phyloP scores from a whole-genome alignment of 2,113 vertebrate genomes.

The Sinocyclocheilus maitianheensis region DNA sequence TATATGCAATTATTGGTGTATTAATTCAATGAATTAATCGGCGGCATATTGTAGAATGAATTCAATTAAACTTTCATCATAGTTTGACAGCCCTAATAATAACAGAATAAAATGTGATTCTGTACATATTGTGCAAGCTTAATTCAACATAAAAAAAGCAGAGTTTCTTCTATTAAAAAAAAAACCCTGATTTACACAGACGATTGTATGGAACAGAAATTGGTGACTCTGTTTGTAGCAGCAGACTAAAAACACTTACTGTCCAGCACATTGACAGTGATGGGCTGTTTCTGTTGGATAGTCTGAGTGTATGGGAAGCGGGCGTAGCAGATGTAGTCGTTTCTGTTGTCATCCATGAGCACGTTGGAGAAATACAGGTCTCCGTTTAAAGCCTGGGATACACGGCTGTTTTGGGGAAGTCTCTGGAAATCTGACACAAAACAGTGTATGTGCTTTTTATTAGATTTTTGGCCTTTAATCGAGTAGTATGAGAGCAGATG shows the following conservation, averaged over 20 bases:
- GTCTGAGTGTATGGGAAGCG: conserved; percentile 96
- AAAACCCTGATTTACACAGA: no score
- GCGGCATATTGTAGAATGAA: no score
- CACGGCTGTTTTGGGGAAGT: conserved; percentile 85
- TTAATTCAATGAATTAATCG: no score
- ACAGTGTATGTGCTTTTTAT: background rate
- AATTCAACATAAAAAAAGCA: background rate
- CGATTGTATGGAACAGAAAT: no score
- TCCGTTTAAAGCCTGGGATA: conserved; percentile 94
- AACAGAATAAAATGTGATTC: background rate
- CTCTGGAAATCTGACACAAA: conserved; percentile 84
- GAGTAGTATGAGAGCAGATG: background rate
- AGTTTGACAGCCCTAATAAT: background rate
- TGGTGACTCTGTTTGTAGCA: background rate
- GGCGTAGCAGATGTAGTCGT: conserved; percentile 96
- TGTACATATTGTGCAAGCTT: background rate
- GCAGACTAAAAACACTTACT: conserved; percentile 75
- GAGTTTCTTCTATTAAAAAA: background rate
- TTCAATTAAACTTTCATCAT: no score
- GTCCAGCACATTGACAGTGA: conserved; percentile 89
- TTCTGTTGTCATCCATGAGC: conserved; percentile 85
- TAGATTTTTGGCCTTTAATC: background rate
- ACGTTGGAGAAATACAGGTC: conserved; percentile 97
- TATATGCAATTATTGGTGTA: no score
- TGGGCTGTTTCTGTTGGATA: conserved; percentile 98